Conservation (phyloP, 2,888 invertebrate species). For the Alloscopus bannaensis region DNA sequence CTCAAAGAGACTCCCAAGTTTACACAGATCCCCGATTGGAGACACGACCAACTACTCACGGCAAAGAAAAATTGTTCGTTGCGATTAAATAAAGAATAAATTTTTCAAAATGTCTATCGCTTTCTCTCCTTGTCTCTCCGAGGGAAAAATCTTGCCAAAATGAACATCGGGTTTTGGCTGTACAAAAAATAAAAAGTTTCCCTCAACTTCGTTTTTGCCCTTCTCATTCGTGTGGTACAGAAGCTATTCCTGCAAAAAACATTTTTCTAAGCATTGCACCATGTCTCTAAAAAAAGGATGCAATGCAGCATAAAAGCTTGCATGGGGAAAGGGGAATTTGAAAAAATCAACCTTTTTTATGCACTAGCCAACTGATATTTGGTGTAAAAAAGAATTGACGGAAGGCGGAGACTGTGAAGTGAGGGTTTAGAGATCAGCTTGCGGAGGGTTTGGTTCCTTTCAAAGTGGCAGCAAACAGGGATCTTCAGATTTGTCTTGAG, state of each 20-base stretch:
- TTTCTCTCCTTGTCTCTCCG: not conserved
- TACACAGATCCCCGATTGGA: no score
- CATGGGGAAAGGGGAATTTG: conserved; percentile 26
- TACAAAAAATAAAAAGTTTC: no score
- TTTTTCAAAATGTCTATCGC: conserved; percentile 45
- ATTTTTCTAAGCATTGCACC: no score
- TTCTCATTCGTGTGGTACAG: no score
- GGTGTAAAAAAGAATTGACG: conserved; percentile 25
- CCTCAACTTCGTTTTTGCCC: no score
- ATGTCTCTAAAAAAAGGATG: no score
- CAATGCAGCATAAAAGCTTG: conserved; percentile 14
- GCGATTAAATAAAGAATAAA: conserved; percentile 47
- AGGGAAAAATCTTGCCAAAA: not conserved
- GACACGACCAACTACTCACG: no score
- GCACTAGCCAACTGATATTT: not conserved
- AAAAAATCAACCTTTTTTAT: conserved; percentile 19
- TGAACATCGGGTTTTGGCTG: no score
- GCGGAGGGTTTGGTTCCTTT: conserved; percentile 62
- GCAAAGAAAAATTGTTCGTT: conserved; percentile 46
- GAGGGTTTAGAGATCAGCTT: conserved; percentile 54
- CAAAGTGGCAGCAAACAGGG: conserved; percentile 54
- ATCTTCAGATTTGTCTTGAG: conserved; percentile 44
- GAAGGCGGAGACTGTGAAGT: conserved; percentile 61
- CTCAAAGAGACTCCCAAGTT: no score
- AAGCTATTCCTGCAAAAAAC: no score